phyloP scores from a whole-genome alignment of 1,140 invertebrate genomes.

The Physella acuta region DNA sequence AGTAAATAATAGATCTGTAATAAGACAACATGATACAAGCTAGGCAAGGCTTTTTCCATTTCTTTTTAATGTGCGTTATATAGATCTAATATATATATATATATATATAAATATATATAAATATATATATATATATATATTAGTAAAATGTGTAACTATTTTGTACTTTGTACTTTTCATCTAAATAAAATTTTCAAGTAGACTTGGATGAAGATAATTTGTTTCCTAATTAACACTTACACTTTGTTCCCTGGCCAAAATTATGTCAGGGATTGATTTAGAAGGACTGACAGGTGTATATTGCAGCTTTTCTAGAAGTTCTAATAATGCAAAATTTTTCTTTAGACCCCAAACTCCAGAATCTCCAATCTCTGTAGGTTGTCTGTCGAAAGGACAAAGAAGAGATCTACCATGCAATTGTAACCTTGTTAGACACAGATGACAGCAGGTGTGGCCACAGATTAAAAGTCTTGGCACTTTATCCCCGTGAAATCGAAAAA shows the following conservation, averaged over 20 bases:
- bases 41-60: no score
- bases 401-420: constrained; percentile 62
- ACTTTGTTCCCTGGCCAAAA: constrained; percentile 19
- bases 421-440: constrained; percentile 65
- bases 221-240: no score
- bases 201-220: no score
- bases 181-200: no score
- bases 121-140: no score
- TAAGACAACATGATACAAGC: no score
- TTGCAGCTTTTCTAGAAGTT: constrained; percentile 66
- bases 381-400: constrained; percentile 68
- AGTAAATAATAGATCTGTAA: no score
- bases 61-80: no score
- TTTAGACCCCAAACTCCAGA: constrained; percentile 68
- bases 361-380: constrained; percentile 65
- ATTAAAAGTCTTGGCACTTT: constrained; percentile 68
- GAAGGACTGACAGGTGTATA: constrained; percentile 41
- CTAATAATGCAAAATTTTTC: constrained; percentile 70
- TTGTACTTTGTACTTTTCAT: no score
- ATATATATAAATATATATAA: no score
- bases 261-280: constrained; percentile 57
- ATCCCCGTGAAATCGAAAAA: constrained; percentile 66
- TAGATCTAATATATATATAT: no score
- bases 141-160: no score
- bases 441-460: constrained; percentile 70